These are phyloP conservation scores for Cabera pusaria DNA, from an alignment of 2,888 invertebrate genomes.

Conservation along the genomic window DNA sequence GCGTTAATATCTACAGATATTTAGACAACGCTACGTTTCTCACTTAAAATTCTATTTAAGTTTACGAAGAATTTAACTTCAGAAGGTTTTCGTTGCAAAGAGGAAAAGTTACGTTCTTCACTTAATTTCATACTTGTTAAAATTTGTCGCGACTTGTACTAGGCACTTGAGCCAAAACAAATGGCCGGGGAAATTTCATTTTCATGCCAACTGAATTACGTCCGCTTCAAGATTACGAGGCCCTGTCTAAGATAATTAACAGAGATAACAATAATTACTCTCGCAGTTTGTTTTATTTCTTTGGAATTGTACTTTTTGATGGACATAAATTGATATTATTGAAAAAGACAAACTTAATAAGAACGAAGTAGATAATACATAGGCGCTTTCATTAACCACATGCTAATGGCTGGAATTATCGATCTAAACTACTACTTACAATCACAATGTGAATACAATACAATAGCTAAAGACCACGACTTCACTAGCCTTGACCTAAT, in stretches of 20 bases:
- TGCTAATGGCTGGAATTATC: no score
- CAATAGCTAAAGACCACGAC: no score
- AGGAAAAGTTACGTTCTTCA: conserved; percentile 30
- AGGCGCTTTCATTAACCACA: no score
- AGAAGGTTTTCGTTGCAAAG: conserved; percentile 19
- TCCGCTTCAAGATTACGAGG: conserved; percentile 29
- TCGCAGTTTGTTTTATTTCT: not conserved
- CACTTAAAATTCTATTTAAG: conserved; percentile 17
- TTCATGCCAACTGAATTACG: conserved; percentile 33
- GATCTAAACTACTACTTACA: no score
- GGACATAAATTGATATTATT: no score
- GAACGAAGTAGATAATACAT: no score
- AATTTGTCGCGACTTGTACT: conserved; percentile 33
- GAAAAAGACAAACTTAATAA: no score
- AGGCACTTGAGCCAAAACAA: conserved; percentile 25
- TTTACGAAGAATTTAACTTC: conserved; percentile 13
- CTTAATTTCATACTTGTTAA: conserved; percentile 40
- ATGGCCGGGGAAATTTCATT: conserved; percentile 37
- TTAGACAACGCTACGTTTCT: conserved; percentile 1
- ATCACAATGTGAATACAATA: no score
- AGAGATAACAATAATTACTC: conserved; percentile 17
- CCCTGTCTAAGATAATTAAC: conserved; percentile 27
- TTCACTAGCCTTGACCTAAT: no score
- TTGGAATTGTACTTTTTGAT: not conserved
- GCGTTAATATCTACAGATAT: no score